Evolutionary conservation across 2,888 invertebrate species (phyloP).

Genomic region (Xanthorhoe spadicearia): DNA sequence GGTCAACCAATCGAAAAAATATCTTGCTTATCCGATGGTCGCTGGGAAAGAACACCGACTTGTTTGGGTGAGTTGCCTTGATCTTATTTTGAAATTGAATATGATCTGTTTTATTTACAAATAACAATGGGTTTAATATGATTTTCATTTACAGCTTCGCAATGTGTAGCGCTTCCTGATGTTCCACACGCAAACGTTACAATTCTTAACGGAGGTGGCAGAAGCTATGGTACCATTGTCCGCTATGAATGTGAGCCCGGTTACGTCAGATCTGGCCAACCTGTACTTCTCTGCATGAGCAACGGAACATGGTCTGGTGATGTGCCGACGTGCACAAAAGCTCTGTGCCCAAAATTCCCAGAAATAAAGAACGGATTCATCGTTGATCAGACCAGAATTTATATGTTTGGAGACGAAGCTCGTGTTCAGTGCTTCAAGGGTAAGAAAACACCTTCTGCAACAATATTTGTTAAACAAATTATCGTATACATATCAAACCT

Average conservation of each 20-base stretch:
- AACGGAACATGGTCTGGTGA: constrained; percentile 98
- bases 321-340: constrained; percentile 93
- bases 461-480: neutral
- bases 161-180: constrained; percentile 94
- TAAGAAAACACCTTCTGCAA: constrained; percentile 41
- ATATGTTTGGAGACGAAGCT: constrained; percentile 95
- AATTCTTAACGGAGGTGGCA: constrained; percentile 94
- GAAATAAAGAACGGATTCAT: constrained; percentile 94
- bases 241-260: constrained; percentile 96
- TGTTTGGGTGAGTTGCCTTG: constrained; percentile 88
- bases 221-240: constrained; percentile 97
- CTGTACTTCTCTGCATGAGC: constrained; percentile 96
- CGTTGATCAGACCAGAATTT: constrained; percentile 90
- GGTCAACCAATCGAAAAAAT: constrained; percentile 94
- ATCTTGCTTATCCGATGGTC: constrained; percentile 94
- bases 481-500: too few species aligned
- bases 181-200: constrained; percentile 94
- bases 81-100: neutral
- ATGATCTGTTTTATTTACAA: constrained; percentile 2
- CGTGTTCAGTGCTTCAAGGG: constrained; percentile 94
- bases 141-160: constrained; percentile 88
- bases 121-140: constrained; percentile 3
- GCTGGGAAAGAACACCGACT: constrained; percentile 96
- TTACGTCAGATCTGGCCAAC: constrained; percentile 94
- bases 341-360: constrained; percentile 89